A percentile compares a stretch with the other conserved stretches of the same genome.
phyloP scores from a whole-genome alignment of 2,113 vertebrate species.

The Peromyscus polionotus region DNA sequence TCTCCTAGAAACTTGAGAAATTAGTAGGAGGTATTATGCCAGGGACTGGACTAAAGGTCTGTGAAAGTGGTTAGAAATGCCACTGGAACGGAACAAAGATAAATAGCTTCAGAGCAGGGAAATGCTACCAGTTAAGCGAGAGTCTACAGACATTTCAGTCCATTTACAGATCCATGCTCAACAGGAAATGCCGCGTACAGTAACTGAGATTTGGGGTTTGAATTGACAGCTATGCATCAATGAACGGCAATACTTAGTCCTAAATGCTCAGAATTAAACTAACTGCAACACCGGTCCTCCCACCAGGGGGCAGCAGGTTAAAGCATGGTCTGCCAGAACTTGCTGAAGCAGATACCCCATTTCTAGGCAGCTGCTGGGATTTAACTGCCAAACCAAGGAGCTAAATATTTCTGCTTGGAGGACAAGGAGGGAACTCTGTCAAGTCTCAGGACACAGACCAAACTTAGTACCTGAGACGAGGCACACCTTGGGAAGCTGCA shows the following conservation, averaged over 20 bases:
- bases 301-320: constrained; percentile 75
- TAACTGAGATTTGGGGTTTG: not conserved
- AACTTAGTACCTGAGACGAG: not conserved
- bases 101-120: constrained; percentile 31
- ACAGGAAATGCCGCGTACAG: not conserved
- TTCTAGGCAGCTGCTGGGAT: not conserved
- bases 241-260: not conserved
- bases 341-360: not conserved
- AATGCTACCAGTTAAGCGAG: not conserved
- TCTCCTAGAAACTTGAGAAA: constrained; percentile 62
- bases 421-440: constrained; percentile 8
- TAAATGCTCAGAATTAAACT: not conserved
- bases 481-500: not conserved
- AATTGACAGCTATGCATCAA: constrained; percentile 3
- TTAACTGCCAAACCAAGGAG: constrained; percentile 43
- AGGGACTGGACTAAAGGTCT: constrained; percentile 63
- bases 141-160: constrained; percentile 5
- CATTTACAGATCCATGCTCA: not conserved
- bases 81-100: constrained; percentile 64
- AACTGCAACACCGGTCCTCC: not conserved
- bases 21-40: constrained; percentile 57
- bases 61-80: constrained; percentile 57
- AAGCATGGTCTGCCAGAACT: constrained; percentile 42
- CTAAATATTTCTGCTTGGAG: not conserved
- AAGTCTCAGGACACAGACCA: constrained; percentile 12